Percentiles rank a stretch among this genome's conserved stretches.
These are phyloP conservation scores for Drosophila stalkeri DNA, from an alignment of 2,888 invertebrate genomes.

Conservation along the genomic window DNA sequence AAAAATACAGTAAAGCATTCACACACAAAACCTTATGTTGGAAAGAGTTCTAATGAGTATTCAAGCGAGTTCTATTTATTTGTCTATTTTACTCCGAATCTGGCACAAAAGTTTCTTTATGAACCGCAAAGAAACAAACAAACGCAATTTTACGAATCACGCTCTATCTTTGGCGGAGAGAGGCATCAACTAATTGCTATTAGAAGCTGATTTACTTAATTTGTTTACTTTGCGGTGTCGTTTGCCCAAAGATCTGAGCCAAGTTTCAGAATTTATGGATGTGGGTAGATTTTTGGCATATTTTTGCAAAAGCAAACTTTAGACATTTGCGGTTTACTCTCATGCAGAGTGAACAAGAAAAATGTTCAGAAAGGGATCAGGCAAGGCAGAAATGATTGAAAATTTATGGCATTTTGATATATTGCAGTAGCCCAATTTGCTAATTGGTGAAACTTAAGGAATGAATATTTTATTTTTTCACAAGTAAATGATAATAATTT, in stretches of 20 bases:
- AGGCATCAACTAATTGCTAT: conserved; percentile 66
- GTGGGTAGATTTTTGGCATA: conserved; percentile 72
- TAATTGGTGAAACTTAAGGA: conserved; percentile 34
- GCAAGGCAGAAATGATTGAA: conserved; percentile 42
- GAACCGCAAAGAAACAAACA: conserved; percentile 68
- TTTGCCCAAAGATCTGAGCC: conserved; percentile 52
- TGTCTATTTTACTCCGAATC: conserved; percentile 54
- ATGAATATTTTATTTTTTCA: accelerated
- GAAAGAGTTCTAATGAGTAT: background rate
- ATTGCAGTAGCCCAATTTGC: conserved; percentile 41
- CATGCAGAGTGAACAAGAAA: conserved; percentile 24
- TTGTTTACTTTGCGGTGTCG: conserved; percentile 79
- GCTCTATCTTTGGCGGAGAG: background rate
- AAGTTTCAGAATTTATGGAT: conserved; percentile 68
- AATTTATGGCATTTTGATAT: conserved; percentile 36
- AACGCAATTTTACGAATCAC: conserved; percentile 22
- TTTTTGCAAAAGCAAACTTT: conserved; percentile 70
- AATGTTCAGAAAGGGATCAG: conserved; percentile 26
- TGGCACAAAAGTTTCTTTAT: conserved; percentile 40
- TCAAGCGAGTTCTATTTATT: conserved; percentile 34
- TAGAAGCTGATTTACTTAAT: conserved; percentile 81
- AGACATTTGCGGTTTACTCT: conserved; percentile 66
- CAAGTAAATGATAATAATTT: background rate
- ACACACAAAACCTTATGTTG: too few relatives aligned
- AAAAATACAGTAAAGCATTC: background rate